phyloP scores from a whole-genome alignment of 1,140 invertebrate genomes.

The Pinna nobilis region DNA sequence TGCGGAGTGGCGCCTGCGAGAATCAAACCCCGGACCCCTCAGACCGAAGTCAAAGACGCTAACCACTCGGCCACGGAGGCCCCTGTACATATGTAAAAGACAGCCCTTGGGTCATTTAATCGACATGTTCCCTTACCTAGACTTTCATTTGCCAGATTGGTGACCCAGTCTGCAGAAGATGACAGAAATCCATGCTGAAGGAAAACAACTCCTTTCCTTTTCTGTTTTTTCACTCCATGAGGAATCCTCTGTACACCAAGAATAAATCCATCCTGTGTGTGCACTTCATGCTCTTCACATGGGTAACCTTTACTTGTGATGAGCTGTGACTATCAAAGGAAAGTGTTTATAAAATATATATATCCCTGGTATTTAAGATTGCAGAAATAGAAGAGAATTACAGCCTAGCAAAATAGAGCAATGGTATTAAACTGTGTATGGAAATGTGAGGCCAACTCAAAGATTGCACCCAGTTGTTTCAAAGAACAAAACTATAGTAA shows the following conservation, averaged over 20 bases:
- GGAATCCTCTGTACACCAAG: slow-evolving; percentile 66
- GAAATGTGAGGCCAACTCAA: too few species aligned
- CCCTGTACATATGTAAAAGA: neutral
- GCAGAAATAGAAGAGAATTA: neutral
- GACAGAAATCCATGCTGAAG: slow-evolving; percentile 67
- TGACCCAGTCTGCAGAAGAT: slow-evolving; percentile 56
- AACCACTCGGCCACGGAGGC: too few species aligned
- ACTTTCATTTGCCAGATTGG: slow-evolving; percentile 63
- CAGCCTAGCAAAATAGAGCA: too few species aligned
- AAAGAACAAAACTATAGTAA: too few species aligned
- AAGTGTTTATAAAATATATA: neutral
- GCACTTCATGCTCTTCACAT: slow-evolving; percentile 60
- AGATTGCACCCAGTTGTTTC: slow-evolving; percentile 1
- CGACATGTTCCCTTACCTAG: slow-evolving; percentile 46
- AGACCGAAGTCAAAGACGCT: too few species aligned
- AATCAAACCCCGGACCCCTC: too few species aligned
- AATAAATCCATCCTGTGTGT: slow-evolving; percentile 66
- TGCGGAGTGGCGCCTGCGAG: too few species aligned
- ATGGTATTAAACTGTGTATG: too few species aligned
- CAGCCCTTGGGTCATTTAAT: neutral
- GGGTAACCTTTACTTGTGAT: slow-evolving; percentile 64
- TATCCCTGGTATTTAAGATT: neutral
- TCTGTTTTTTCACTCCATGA: slow-evolving; percentile 38
- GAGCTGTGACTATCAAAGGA: slow-evolving; percentile 52
- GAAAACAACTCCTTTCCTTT: slow-evolving; percentile 53